A percentile compares a stretch with the other conserved stretches of the same genome.
These are phyloP conservation scores for Biston stratarius DNA, from an alignment of 2,888 invertebrate genomes.

Conservation along the genomic window DNA sequence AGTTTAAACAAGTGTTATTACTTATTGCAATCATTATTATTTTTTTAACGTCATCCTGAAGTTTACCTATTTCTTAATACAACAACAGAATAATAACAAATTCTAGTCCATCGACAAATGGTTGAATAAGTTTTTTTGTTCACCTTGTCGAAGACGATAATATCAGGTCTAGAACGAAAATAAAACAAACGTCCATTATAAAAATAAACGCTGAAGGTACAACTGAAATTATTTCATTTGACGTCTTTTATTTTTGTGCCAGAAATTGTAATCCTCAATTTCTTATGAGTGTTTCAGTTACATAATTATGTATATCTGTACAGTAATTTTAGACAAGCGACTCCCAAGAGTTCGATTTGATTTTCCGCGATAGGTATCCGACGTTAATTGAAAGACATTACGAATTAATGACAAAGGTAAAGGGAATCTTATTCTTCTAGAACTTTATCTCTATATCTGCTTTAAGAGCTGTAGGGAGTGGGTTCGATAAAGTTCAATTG, in stretches of 20 bases:
- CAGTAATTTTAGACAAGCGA: background rate
- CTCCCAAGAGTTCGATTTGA: background rate
- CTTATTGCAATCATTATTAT: background rate
- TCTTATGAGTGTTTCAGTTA: background rate
- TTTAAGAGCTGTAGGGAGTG: no score
- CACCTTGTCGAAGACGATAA: background rate
- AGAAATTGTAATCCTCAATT: slow-evolving; percentile 15
- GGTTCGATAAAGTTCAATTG: no score
- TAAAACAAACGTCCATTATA: slow-evolving; percentile 9
- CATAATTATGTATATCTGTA: background rate
- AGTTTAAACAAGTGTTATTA: slow-evolving; percentile 26
- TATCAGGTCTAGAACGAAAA: slow-evolving; percentile 3
- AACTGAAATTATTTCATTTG: slow-evolving; percentile 7
- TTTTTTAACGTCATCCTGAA: slow-evolving; percentile 2
- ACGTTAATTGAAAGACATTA: no score
- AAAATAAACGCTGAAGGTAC: slow-evolving; percentile 27
- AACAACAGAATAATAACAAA: background rate
- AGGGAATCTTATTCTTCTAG: no score
- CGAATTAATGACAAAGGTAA: no score
- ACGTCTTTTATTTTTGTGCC: slow-evolving; percentile 20
- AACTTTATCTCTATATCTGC: no score
- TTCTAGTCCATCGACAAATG: background rate
- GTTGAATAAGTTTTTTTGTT: no score
- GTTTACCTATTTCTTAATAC: background rate
- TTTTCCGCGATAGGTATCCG: no score